phyloP scores from a whole-genome alignment of 2,888 invertebrate species.

The Fragum fragum region DNA sequence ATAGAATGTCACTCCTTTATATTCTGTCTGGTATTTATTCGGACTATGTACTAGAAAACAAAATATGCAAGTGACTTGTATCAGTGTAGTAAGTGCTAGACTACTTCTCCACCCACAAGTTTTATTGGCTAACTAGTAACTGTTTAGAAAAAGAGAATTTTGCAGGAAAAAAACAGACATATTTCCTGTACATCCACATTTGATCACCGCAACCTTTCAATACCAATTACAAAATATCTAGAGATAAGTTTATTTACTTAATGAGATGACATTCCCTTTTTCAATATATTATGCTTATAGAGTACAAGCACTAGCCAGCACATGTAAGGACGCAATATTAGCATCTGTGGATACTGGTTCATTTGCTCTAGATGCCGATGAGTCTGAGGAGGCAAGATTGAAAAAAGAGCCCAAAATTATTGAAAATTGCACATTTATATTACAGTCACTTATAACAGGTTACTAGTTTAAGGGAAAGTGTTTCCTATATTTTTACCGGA shows the following conservation, averaged over 20 bases:
- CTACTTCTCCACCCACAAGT: no score
- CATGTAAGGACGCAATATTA: conserved; percentile 17
- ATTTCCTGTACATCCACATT: no score
- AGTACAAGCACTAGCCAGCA: neutral
- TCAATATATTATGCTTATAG: neutral
- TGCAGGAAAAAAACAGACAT: no score
- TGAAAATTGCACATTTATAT: conserved; percentile 48
- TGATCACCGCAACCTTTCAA: no score
- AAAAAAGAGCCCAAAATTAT: conserved; percentile 17
- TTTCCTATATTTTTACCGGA: neutral
- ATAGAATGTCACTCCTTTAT: no score
- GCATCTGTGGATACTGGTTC: neutral
- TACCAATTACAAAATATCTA: no score
- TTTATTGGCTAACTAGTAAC: neutral
- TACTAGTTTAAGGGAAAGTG: neutral
- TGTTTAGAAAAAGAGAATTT: neutral
- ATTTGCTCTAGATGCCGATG: conserved; percentile 12
- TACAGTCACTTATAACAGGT: neutral
- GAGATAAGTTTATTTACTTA: no score
- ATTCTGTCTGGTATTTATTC: no score
- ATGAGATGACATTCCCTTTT: neutral
- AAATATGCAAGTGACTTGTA: no score
- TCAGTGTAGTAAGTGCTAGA: no score
- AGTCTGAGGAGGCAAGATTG: conserved; percentile 34
- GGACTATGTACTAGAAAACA: no score